Conservation (phyloP, 2,888 invertebrate species). For the Operophtera brumata region DNA sequence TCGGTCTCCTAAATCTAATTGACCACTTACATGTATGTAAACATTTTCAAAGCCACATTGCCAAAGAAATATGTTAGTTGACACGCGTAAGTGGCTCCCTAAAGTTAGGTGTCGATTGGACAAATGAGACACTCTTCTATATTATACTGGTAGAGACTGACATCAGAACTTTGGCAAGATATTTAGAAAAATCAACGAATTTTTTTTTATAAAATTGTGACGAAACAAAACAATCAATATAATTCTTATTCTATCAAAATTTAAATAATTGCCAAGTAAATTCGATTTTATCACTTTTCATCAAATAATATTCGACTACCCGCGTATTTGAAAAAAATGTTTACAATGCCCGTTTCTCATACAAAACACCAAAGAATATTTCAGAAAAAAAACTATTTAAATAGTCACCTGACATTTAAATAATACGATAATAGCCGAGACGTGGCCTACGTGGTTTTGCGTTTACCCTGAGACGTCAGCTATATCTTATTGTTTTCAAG, state of each 20-base stretch:
- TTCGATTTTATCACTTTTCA: conserved; percentile 64
- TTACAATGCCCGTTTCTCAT: not conserved
- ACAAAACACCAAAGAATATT: not conserved
- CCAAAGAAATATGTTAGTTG: too few relatives aligned
- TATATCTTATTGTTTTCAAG: too few relatives aligned
- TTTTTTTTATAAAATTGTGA: conserved; percentile 40
- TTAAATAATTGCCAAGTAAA: conserved; percentile 67
- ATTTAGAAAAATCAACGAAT: conserved; percentile 37
- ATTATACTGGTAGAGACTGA: not conserved
- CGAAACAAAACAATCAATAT: conserved; percentile 38
- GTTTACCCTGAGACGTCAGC: too few relatives aligned
- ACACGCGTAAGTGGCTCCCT: not conserved
- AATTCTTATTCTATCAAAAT: conserved; percentile 38
- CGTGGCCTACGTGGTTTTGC: too few relatives aligned
- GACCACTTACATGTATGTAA: too few relatives aligned
- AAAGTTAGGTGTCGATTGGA: not conserved
- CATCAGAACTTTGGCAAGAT: conserved; percentile 62
- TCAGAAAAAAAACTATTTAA: too few relatives aligned
- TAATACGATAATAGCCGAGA: too few relatives aligned
- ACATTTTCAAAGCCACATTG: too few relatives aligned
- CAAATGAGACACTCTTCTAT: too few relatives aligned
- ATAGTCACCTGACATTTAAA: too few relatives aligned
- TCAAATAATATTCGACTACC: conserved; percentile 48
- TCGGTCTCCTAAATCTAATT: too few relatives aligned
- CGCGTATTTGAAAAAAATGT: conserved; percentile 18